Evolutionary conservation across 2,797 vertebrate genomes (phyloP).

Genomic region (Protonibea diacanthus): DNA sequence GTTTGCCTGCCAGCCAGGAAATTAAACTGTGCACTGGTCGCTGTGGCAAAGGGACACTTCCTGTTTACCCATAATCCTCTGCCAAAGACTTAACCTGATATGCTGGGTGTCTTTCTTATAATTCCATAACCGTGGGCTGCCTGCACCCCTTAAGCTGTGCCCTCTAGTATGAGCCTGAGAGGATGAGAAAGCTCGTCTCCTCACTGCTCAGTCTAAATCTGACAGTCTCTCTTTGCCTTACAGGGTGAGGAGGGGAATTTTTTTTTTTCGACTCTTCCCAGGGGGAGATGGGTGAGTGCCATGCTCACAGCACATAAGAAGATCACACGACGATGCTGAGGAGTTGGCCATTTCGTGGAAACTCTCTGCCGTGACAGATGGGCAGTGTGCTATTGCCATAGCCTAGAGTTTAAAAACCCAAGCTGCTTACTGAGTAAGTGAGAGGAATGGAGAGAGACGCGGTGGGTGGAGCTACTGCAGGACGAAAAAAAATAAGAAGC

Average conservation of each 20-base stretch:
- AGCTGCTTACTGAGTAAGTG: constrained; percentile 78
- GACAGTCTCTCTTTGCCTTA: constrained; percentile 72
- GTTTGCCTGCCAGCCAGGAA: constrained; percentile 44
- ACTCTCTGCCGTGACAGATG: constrained; percentile 80
- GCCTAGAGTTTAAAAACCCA: constrained; percentile 80
- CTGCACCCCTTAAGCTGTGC: constrained; percentile 65
- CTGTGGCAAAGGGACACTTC: constrained; percentile 54
- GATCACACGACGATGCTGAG: constrained; percentile 77
- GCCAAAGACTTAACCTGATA: constrained; percentile 62
- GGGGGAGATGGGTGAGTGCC: constrained; percentile 71
- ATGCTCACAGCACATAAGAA: constrained; percentile 76
- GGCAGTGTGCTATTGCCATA: constrained; percentile 76
- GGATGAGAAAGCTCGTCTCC: constrained; percentile 69
- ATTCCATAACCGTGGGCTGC: constrained; percentile 55
- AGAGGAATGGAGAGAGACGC: constrained; percentile 46
- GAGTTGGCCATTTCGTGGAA: constrained; percentile 79
- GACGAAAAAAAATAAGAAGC: constrained; percentile 42
- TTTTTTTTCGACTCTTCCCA: constrained; percentile 51
- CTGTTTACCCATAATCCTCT: constrained; percentile 69
- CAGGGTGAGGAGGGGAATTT: constrained; percentile 56
- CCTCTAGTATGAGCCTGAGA: constrained; percentile 68
- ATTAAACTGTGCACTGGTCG: constrained; percentile 36
- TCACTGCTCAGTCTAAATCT: constrained; percentile 69
- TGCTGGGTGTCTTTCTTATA: constrained; percentile 50
- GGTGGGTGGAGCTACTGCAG: constrained; percentile 51